Conservation (phyloP, 2,797 vertebrate genomes). For the Squalus acanthias region DNA sequence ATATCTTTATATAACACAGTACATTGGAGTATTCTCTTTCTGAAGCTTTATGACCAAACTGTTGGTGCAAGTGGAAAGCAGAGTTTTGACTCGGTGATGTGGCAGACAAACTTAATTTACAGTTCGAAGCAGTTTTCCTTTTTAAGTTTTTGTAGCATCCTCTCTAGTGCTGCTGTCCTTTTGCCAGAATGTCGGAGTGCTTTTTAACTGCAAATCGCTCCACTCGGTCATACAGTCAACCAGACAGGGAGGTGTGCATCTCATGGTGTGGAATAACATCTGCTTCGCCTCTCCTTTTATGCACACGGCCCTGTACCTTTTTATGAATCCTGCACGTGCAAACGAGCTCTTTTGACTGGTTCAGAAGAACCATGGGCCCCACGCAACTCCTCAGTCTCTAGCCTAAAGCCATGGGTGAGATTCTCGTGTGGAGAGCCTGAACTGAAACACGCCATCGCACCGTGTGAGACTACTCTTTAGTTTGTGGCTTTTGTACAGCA, state of each 20-base stretch:
- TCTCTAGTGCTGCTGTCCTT: neutral
- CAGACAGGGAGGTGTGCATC: neutral
- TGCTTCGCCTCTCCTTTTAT: neutral
- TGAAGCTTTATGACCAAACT: slow-evolving; percentile 18
- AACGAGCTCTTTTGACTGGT: neutral
- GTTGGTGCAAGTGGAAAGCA: neutral
- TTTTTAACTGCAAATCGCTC: neutral
- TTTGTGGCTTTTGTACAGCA: neutral
- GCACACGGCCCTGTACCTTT: neutral
- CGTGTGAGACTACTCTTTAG: neutral
- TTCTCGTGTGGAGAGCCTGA: neutral
- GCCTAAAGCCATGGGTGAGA: neutral
- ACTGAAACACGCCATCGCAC: neutral
- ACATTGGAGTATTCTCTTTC: slow-evolving; percentile 1
- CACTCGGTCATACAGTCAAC: neutral
- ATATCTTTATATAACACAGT: neutral
- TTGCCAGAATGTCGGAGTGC: neutral
- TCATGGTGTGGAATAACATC: neutral
- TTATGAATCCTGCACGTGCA: neutral
- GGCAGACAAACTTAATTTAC: neutral
- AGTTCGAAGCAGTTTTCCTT: neutral
- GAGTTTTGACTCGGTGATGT: neutral
- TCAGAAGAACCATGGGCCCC: neutral
- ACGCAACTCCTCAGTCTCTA: too few relatives aligned
- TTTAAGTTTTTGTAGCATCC: neutral